phyloP scores from a whole-genome alignment of 2,888 invertebrate species.

The Xestia sexstrigata region DNA sequence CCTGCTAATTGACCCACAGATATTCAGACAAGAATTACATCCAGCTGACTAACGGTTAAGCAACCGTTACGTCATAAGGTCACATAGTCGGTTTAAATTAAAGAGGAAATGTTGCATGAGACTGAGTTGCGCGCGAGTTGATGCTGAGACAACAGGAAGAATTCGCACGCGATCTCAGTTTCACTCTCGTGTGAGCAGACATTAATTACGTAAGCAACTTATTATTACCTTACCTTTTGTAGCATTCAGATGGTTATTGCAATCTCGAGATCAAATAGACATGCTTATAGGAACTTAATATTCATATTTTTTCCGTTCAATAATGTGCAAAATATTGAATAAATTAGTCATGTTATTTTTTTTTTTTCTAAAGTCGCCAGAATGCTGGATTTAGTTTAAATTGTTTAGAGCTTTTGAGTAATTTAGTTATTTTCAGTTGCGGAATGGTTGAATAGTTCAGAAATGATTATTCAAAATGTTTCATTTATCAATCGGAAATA shows the following conservation, averaged over 20 bases:
- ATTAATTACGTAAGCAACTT: conserved; percentile 58
- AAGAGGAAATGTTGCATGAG: conserved; percentile 52
- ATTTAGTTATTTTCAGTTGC: neutral
- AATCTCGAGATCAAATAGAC: conserved; percentile 20
- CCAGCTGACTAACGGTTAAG: conserved; percentile 30
- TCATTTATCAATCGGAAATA: neutral
- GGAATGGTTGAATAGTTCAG: neutral
- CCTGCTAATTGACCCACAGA: conserved; percentile 40
- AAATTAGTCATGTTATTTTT: conserved; percentile 13
- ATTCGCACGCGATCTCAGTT: conserved; percentile 59
- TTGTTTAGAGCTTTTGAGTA: neutral
- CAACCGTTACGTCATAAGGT: conserved; percentile 50
- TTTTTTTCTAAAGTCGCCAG: neutral
- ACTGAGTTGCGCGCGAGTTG: conserved; percentile 14
- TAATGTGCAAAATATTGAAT: conserved; percentile 10
- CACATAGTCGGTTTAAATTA: conserved; percentile 30
- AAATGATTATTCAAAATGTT: neutral
- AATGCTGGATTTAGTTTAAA: neutral
- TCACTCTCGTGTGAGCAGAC: conserved; percentile 60
- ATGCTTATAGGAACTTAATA: conserved; percentile 19
- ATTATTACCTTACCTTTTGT: conserved; percentile 32
- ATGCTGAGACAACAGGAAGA: conserved; percentile 58
- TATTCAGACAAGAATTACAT: conserved; percentile 31
- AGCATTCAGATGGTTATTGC: conserved; percentile 19
- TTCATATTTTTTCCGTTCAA: conserved; percentile 1